Evolutionary conservation across 2,797 vertebrate genomes (phyloP), one percentile per base, ranked within the genome.

Genomic region (Arremon brunneinucha): DNA sequence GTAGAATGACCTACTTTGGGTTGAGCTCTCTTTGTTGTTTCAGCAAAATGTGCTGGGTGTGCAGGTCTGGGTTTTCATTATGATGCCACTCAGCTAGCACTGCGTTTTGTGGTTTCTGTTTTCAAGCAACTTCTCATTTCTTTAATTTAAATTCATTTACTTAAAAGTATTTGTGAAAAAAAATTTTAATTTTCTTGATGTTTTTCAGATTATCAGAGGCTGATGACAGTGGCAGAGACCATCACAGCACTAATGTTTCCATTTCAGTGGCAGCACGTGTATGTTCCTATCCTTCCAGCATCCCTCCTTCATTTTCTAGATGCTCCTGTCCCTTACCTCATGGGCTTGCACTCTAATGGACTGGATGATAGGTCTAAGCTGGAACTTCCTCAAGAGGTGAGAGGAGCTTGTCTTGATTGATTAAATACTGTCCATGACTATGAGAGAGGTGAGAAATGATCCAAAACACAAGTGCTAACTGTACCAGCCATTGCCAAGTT

Each of bases 211-310:
- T 99, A 99, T 98, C 99, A 99, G 98, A 98, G 99, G 97, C 98
- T 99, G 98, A 99, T 99, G 99, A 99, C 99, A 2, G 99, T 99
- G 97, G 99, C 99, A 7, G 99, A 99, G 98, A 99, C 99, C 96
- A 99, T 99, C 98, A 99, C 99, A 23, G 99, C 99, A 93, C 98
- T 99, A 87, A 99, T 99, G 99, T 99, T 99, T 98, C 99, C 99
- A 53, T 99, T 98, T 98, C 99, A 99, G 96, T 99, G 99, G 99
- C 99, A 99, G 96, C 99, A 99, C 57, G 99, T 99, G 32, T 99
- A 99, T 70, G 99, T 99, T 90, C 99, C 99, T 91, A 99, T 99
- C 85, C 98, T 99, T 89, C 99, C 99, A 2, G 99, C 99, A 92
- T 99, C 99, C 46, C 99, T 99, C 90, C 98, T 99, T 91, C 99